A percentile compares a stretch with the other conserved stretches of the same genome.
Conservation (phyloP, 2,797 vertebrate species). For the Macropodus opercularis region DNA sequence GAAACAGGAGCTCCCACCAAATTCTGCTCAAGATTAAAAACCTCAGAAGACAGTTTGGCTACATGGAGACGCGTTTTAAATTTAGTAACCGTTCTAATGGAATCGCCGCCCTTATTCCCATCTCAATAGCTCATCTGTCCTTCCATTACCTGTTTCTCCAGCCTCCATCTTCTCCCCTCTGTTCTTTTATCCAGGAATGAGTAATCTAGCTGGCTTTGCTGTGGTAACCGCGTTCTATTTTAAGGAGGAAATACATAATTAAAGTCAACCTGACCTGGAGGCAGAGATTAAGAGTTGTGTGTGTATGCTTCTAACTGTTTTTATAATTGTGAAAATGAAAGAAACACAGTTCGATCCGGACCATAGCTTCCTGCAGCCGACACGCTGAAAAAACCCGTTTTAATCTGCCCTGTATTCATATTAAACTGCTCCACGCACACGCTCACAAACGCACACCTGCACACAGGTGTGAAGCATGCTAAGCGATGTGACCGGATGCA, state of each 20-base stretch:
- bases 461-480: slow-evolving; percentile 52
- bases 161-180: slow-evolving; percentile 12
- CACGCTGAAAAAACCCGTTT: slow-evolving; percentile 15
- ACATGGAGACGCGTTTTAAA: slow-evolving; percentile 13
- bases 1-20: neutral
- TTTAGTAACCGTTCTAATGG: slow-evolving; percentile 16
- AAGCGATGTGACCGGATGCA: slow-evolving; percentile 49
- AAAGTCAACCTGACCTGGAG: slow-evolving; percentile 68
- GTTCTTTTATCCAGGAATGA: slow-evolving; percentile 66
- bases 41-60: neutral
- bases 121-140: slow-evolving; percentile 25
- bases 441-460: slow-evolving; percentile 4
- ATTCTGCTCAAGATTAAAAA: slow-evolving; percentile 23
- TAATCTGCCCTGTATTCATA: slow-evolving; percentile 20
- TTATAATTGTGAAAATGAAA: slow-evolving; percentile 8
- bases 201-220: slow-evolving; percentile 69
- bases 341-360: slow-evolving; percentile 16
- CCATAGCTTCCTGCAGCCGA: slow-evolving; percentile 1
- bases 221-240: slow-evolving; percentile 72
- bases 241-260: slow-evolving; percentile 79
- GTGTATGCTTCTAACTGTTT: slow-evolving; percentile 12
- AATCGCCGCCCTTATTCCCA: slow-evolving; percentile 24
- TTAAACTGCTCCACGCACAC: slow-evolving; percentile 38
- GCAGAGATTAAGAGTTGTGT: slow-evolving; percentile 43
- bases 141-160: slow-evolving; percentile 4